These are phyloP conservation scores for Xylocampa areola DNA, from an alignment of 2,888 invertebrate genomes.

Conservation along the genomic window DNA sequence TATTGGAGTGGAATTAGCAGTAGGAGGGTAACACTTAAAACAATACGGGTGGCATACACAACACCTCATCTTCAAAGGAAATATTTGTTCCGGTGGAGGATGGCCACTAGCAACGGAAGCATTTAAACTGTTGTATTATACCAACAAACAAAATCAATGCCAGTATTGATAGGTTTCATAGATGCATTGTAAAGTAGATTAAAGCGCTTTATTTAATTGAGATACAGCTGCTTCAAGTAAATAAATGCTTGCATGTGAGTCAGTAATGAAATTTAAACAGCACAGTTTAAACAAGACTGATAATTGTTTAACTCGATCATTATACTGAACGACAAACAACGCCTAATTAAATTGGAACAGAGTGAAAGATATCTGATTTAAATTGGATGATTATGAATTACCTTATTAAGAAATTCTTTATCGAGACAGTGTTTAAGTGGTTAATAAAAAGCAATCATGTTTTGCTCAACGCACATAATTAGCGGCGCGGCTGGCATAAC, in stretches of 20 bases:
- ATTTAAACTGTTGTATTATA: slow-evolving; percentile 14
- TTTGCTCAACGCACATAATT: slow-evolving; percentile 54
- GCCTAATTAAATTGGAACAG: slow-evolving; percentile 26
- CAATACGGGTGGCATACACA: slow-evolving; percentile 6
- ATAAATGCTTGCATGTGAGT: slow-evolving; percentile 15
- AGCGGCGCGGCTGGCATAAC: slow-evolving; percentile 38
- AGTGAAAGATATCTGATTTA: slow-evolving; percentile 29
- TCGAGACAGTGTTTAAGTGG: slow-evolving; percentile 25
- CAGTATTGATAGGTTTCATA: slow-evolving; percentile 4
- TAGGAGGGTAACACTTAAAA: neutral
- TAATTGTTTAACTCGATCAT: slow-evolving; percentile 16
- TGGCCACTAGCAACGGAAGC: slow-evolving; percentile 12
- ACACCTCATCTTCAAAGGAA: slow-evolving; percentile 20
- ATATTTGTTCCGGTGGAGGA: slow-evolving; percentile 38
- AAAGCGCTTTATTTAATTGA: slow-evolving; percentile 20
- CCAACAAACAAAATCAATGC: slow-evolving; percentile 46
- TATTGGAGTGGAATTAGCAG: too few species aligned
- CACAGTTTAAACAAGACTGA: slow-evolving; percentile 6
- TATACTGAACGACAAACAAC: slow-evolving; percentile 13
- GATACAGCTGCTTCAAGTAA: slow-evolving; percentile 11
- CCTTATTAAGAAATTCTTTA: slow-evolving; percentile 50
- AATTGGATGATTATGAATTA: slow-evolving; percentile 37
- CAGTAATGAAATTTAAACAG: slow-evolving; percentile 29
- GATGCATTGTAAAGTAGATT: slow-evolving; percentile 21
- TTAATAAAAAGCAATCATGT: slow-evolving; percentile 56